Evolutionary conservation across 1,140 invertebrate species (phyloP).

Genomic region (Colletes latitarsis): DNA sequence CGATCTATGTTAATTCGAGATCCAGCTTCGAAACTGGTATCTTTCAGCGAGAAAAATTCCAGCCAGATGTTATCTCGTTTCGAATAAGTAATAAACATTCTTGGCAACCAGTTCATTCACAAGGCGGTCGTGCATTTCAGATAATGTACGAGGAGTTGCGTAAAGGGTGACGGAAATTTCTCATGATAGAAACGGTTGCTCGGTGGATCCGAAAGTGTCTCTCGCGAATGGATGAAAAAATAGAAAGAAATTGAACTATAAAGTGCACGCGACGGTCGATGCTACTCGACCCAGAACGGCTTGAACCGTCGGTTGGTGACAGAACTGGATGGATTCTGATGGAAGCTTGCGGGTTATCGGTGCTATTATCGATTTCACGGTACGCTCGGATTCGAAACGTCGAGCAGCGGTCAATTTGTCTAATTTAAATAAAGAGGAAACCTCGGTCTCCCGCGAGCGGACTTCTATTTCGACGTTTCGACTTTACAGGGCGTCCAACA

Average conservation of each 20-base stretch:
- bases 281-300: background rate
- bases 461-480: no score
- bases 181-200: constrained; percentile 40
- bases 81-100: background rate
- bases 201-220: background rate
- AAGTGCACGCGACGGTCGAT: constrained; percentile 34
- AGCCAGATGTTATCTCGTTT: constrained; percentile 3
- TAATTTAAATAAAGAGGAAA: no score
- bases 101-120: background rate
- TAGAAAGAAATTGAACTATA: constrained; percentile 16
- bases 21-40: background rate
- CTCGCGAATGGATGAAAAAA: constrained; percentile 13
- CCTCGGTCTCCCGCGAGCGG: no score
- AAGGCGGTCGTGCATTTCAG: background rate
- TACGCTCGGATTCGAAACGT: background rate
- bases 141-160: background rate
- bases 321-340: background rate
- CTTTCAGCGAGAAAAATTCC: background rate
- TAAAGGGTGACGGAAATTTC: constrained; percentile 20
- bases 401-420: no score
- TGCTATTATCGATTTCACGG: background rate
- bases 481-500: no score
- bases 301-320: constrained; percentile 17
- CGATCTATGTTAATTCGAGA: background rate
- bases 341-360: background rate